Base-by-base conservation (phyloP, 2,113 vertebrate species). In the Ciconia boyciana region DNA sequence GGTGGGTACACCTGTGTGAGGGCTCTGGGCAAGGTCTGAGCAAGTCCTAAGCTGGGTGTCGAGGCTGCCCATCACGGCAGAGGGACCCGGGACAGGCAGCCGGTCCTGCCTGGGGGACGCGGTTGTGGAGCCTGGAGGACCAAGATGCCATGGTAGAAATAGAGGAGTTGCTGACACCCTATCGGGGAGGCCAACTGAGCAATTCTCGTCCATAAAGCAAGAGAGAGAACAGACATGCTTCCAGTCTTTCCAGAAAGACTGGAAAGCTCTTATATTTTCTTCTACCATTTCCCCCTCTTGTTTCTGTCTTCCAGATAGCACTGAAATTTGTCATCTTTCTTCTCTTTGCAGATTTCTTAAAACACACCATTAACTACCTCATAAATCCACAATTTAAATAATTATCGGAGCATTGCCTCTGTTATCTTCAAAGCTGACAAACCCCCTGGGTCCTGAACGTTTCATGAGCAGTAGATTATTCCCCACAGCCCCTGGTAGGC, bases 311-410 rank as follows among this genome's bases (percentile, higher is more conserved):
- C 24, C 41, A 90, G 31, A 44, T 25, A 89, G 48, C 62, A 24
- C 28, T 49, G 44, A 69, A 74, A 93, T 72, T 80, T 54, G 75
- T 95, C 93, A 93, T 7, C 62, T 87, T 87, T 29, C 82, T 87
- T 64, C 81, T 85, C 87, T 57, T 10, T 24, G 44, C 6, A 5
- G 34, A 65, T 70, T 86, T 82, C 78, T 96, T 87, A 74, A 70
- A 69, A 70, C 69, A 74, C n/a, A 9, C 84, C 96, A 91, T 93
- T 93, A 93, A n/a, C 54, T 18, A 77, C 54, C 96, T 95, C 90
- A 83, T 49, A 85, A 95, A 93, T 68, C 78, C 54, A 7, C 49
- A n/a, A 87, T 95, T 95, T 85, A 24, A 80, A 49, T 80, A 83
- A 96, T 93, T 65, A 57, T 44, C 19, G 1, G 93, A 90, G 78